These are phyloP conservation scores for Electrona antarctica DNA, from an alignment of 2,113 vertebrate species.

Conservation along the genomic window DNA sequence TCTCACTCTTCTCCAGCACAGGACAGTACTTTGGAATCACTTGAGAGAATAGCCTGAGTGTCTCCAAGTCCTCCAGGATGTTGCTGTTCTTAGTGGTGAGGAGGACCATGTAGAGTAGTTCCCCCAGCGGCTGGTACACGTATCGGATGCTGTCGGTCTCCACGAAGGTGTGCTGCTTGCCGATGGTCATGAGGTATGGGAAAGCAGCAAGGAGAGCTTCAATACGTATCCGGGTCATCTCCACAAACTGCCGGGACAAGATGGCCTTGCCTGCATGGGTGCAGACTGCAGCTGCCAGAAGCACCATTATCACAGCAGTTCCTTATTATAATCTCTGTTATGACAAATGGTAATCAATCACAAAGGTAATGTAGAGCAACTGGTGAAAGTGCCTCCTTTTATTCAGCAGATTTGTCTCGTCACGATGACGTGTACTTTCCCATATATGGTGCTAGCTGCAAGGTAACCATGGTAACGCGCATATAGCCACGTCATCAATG, in stretches of 20 bases:
- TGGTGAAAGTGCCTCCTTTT: too few relatives aligned
- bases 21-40: slow-evolving; percentile 98
- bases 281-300: slow-evolving; percentile 97
- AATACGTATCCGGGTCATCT: slow-evolving; percentile 95
- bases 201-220: slow-evolving; percentile 96
- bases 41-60: slow-evolving; percentile 93
- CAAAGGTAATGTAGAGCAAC: too few relatives aligned
- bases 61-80: slow-evolving; percentile 98
- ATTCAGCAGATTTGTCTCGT: too few relatives aligned
- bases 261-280: slow-evolving; percentile 98
- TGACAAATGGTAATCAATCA: too few relatives aligned
- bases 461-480: too few relatives aligned
- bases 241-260: slow-evolving; percentile 97
- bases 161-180: slow-evolving; percentile 98
- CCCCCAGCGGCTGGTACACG: slow-evolving; percentile 97
- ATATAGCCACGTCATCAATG: too few relatives aligned
- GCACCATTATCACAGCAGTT: slow-evolving; percentile 79
- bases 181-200: slow-evolving; percentile 97
- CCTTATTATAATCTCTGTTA: too few relatives aligned
- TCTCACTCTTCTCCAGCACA: slow-evolving; percentile 94
- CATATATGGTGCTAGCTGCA: too few relatives aligned
- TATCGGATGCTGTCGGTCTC: slow-evolving; percentile 98
- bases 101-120: slow-evolving; percentile 97
- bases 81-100: slow-evolving; percentile 99
- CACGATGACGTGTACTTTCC: too few relatives aligned